Evolutionary conservation across 2,113 vertebrate genomes (phyloP).

Genomic region (Saccopteryx leptura): DNA sequence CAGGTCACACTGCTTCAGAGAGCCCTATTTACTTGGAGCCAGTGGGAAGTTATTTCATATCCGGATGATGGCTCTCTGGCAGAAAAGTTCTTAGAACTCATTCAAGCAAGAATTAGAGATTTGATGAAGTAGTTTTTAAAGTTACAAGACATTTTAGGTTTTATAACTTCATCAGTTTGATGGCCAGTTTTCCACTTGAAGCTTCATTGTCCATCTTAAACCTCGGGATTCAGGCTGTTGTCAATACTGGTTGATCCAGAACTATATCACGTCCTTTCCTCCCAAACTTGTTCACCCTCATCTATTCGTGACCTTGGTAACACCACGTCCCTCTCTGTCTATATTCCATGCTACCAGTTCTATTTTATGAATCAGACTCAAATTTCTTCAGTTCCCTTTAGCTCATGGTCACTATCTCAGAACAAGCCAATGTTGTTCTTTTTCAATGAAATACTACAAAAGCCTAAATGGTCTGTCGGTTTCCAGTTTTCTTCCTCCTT

Average conservation of each 20-base stretch:
- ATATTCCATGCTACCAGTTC: neutral
- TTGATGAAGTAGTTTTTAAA: neutral
- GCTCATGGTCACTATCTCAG: neutral
- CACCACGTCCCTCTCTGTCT: neutral
- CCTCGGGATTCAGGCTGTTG: neutral
- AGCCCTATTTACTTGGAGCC: neutral
- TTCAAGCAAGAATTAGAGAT: neutral
- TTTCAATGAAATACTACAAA: neutral
- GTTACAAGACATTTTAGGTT: neutral
- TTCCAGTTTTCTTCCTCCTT: neutral
- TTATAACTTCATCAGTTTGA: neutral
- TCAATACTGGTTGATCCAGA: neutral
- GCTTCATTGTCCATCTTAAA: neutral
- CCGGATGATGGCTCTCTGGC: neutral
- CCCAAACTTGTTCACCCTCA: neutral
- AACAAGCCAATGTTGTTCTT: neutral
- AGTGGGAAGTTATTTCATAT: conserved; percentile 10
- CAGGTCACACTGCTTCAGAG: conserved; percentile 4
- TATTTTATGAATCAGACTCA: neutral
- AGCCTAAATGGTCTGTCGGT: neutral
- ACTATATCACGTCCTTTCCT: neutral
- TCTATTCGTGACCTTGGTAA: neutral
- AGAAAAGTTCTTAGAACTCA: neutral
- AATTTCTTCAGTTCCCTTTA: neutral
- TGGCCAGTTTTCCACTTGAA: neutral